Percentiles rank a stretch among this genome's conserved stretches.
Evolutionary conservation across 2,113 vertebrate species (phyloP).

Genomic region (Poecilia latipinna): DNA sequence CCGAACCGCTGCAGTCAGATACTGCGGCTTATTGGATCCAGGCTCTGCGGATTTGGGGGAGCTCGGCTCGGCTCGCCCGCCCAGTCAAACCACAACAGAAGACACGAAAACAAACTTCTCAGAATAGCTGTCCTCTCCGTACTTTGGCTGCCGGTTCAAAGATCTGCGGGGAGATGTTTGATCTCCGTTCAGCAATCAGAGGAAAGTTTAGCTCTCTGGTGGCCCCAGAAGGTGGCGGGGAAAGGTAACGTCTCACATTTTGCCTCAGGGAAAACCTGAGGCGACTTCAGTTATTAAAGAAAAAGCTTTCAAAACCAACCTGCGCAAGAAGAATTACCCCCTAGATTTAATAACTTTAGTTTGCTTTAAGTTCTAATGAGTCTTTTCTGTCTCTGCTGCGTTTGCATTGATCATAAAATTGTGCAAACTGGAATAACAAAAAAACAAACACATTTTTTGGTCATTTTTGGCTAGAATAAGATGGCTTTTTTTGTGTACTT

Average conservation of each 20-base stretch:
- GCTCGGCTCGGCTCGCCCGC: constrained; percentile 77
- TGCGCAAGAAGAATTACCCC: no score
- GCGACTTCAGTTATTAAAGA: neutral
- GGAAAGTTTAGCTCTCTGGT: constrained; percentile 52
- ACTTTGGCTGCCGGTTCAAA: constrained; percentile 78
- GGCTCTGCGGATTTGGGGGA: constrained; percentile 85
- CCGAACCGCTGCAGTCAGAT: constrained; percentile 92
- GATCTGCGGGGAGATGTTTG: constrained; percentile 75
- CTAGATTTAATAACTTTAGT: no score
- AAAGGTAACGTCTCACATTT: no score
- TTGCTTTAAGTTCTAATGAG: no score
- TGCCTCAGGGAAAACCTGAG: neutral
- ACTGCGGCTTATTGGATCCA: constrained; percentile 95
- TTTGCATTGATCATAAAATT: no score
- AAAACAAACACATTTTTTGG: no score
- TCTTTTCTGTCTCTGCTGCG: no score
- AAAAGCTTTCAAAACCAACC: neutral
- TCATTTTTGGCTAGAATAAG: no score
- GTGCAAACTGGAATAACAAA: no score
- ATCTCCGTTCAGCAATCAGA: constrained; percentile 75
- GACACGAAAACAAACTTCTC: constrained; percentile 83
- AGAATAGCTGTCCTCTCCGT: constrained; percentile 85
- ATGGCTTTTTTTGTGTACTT: no score
- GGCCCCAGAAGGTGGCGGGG: constrained; percentile 58
- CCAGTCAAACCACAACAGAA: constrained; percentile 94